These are phyloP conservation scores for Apteryx owenii DNA, from an alignment of 2,113 vertebrate genomes.

Conservation along the genomic window DNA sequence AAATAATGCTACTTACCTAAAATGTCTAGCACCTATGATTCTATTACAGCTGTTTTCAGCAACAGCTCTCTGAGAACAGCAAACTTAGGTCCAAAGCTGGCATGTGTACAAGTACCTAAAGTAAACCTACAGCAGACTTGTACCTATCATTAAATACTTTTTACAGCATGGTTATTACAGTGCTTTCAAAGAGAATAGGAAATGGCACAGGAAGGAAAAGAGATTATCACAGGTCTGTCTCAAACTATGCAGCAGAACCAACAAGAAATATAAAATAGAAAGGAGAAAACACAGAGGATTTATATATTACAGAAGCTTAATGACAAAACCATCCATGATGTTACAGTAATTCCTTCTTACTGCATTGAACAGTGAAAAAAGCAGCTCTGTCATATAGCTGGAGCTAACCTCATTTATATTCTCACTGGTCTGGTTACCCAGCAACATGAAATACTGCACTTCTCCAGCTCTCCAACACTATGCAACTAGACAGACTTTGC, in stretches of 20 bases:
- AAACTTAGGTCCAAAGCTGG: not conserved
- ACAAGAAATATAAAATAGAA: not conserved
- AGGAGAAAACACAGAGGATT: not conserved
- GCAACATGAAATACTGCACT: not conserved
- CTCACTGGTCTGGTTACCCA: not conserved
- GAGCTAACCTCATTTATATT: not conserved
- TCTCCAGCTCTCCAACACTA: not conserved
- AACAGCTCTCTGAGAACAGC: not conserved
- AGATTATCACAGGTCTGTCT: not conserved
- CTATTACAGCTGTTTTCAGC: not conserved
- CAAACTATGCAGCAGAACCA: not conserved
- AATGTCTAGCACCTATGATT: not conserved
- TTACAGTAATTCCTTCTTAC: conserved; percentile 35
- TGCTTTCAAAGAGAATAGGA: conserved; percentile 26
- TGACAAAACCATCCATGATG: not conserved
- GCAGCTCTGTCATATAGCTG: conserved; percentile 17
- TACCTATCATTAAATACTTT: not conserved
- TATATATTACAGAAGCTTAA: not conserved
- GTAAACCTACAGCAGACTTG: not conserved
- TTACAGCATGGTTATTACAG: not conserved
- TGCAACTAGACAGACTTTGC: not conserved
- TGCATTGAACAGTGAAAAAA: not conserved
- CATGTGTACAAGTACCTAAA: not conserved
- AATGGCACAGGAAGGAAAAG: not conserved
- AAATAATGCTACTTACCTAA: not conserved